Evolutionary conservation across 1,140 invertebrate species (phyloP), one percentile per base, ranked within the genome.

Genomic region (Heliothis virescens): DNA sequence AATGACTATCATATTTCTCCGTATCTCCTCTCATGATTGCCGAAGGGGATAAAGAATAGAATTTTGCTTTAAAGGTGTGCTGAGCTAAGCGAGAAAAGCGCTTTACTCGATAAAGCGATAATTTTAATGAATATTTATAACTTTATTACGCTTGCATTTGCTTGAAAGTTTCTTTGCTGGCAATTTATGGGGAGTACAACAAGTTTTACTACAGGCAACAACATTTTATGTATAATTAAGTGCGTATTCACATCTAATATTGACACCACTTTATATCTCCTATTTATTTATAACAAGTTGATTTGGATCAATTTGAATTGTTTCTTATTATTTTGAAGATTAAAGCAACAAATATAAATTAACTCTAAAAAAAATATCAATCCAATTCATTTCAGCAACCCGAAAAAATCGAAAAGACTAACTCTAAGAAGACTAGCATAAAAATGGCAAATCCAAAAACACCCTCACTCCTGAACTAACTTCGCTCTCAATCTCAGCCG

Each of bases 41-140:
- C 87, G 79, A 89, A 91, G 89, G 91, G 90, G 89, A 87, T 91
- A 90, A 89, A 71, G 84, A 80, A 90, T 89, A 90, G 89, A 88
- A 91, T 89, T 92, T 89, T 86, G 85, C 86, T 87, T 88, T 82
- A 91, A 86, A 89, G 5, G 5, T 9, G 34, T 82, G 86, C 86
- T 82, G 83, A 91, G 91, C 87, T 91, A 83, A 62, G 74, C 79
- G 82, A 84, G 18, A 16, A 53, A 41, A 80, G 84, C 77, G 82
- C 81, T 82, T 88, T 86, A 87, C 86, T 74, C 82, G 87, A 86
- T 85, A 81, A 57, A 77, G 82, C 65, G 78, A 77, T 89, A 90
- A 93, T 90, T 90, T 91, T 89, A 90, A 92, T 93, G 90, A 93
- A 91, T 91, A 91, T 90, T 90, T 90, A 90, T 90, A 88, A 80